These are phyloP conservation scores for Hyperopisus bebe DNA, from an alignment of 2,113 vertebrate species.

Conservation along the genomic window DNA sequence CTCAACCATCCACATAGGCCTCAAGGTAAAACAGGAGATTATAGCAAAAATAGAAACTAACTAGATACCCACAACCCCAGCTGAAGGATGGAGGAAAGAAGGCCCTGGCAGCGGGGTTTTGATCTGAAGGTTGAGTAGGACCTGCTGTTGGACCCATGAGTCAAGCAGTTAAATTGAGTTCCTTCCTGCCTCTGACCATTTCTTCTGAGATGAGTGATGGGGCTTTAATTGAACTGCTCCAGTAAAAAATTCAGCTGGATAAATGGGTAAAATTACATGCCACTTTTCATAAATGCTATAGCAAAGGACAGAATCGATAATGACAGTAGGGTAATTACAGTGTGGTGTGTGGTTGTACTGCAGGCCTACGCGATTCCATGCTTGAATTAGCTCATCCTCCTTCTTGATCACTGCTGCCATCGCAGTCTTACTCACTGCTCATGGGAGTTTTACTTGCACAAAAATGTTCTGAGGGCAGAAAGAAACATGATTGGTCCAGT, in stretches of 20 bases:
- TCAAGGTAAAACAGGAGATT: neutral
- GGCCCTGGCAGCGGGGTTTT: neutral
- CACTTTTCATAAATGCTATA: neutral
- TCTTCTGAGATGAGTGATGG: neutral
- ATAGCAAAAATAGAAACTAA: neutral
- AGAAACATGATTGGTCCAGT: neutral
- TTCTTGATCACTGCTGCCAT: constrained; percentile 3
- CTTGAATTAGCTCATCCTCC: neutral
- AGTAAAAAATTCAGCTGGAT: neutral
- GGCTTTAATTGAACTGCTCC: neutral
- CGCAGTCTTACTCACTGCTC: constrained; percentile 13
- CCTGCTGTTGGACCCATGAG: neutral
- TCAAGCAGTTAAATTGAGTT: neutral
- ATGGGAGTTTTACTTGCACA: neutral
- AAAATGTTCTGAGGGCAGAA: neutral
- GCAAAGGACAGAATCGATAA: neutral
- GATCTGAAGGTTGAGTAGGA: neutral
- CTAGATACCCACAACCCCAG: neutral
- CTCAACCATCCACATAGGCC: neutral
- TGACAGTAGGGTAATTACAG: neutral
- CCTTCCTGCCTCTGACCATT: neutral
- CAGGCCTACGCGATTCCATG: neutral
- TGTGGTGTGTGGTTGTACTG: neutral
- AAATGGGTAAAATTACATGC: neutral
- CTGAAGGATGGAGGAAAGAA: neutral